These are phyloP conservation scores for Eutolmus rufibarbis DNA, from an alignment of 2,888 invertebrate species.

Conservation along the genomic window DNA sequence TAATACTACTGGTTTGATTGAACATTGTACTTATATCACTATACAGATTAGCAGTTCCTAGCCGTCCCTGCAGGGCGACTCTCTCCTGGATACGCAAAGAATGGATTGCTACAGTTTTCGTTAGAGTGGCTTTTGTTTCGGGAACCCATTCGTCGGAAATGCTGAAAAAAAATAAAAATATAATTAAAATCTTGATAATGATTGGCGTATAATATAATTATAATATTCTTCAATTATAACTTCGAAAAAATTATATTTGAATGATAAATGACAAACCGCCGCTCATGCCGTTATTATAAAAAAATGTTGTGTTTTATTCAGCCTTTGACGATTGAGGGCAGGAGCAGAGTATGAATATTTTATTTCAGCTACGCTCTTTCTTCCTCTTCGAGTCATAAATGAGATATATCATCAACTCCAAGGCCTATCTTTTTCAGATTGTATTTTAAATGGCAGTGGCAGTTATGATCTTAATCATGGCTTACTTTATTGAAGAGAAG, in stretches of 20 bases:
- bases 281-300: background rate
- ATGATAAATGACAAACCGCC: background rate
- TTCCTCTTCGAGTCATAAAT: too few relatives aligned
- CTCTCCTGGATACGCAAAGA: conserved; percentile 46
- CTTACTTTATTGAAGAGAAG: background rate
- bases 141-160: conserved; percentile 87
- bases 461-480: background rate
- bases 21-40: conserved; percentile 43
- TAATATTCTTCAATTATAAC: background rate
- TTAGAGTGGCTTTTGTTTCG: conserved; percentile 72
- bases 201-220: background rate
- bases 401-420: background rate
- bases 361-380: too few relatives aligned
- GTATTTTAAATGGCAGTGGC: background rate
- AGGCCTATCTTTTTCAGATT: background rate
- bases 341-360: too few relatives aligned
- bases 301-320: background rate
- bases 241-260: background rate
- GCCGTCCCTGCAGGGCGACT: conserved; percentile 45
- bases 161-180: conserved; percentile 64
- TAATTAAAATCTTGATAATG: background rate
- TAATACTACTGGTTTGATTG: conserved; percentile 33
- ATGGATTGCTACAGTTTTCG: conserved; percentile 68
- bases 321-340: too few relatives aligned
- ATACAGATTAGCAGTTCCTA: conserved; percentile 40